Conservation (phyloP, 2,113 vertebrate genomes). For the Aspidoscelis tigris region DNA sequence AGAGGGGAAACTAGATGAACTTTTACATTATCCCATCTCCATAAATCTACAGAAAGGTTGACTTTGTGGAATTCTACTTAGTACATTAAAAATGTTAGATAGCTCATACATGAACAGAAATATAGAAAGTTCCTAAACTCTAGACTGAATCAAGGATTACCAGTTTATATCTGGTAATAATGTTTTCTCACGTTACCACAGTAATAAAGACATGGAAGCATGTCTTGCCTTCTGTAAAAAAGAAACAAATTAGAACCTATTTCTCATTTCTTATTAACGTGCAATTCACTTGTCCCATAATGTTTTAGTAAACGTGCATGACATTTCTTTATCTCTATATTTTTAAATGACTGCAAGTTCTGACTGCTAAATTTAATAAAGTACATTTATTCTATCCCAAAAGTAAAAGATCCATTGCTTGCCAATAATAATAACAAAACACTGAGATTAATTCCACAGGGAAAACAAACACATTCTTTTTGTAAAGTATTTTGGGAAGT, state of each 20-base stretch:
- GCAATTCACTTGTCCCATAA: neutral
- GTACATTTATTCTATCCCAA: constrained; percentile 18
- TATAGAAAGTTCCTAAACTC: neutral
- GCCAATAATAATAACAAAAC: constrained; percentile 1
- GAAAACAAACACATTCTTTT: neutral
- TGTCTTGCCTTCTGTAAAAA: neutral
- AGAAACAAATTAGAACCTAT: constrained; percentile 4
- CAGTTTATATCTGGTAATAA: neutral
- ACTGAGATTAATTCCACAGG: neutral
- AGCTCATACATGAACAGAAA: constrained; percentile 14
- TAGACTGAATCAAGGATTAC: neutral
- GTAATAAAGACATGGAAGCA: neutral
- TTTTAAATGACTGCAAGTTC: constrained; percentile 10
- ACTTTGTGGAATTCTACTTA: neutral
- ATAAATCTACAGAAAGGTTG: too few species aligned
- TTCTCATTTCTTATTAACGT: constrained; percentile 7
- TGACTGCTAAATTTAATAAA: constrained; percentile 2
- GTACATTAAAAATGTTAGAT: neutral
- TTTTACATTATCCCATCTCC: too few species aligned
- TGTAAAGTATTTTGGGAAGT: neutral
- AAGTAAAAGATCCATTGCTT: constrained; percentile 23
- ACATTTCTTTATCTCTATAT: constrained; percentile 27
- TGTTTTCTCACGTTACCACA: neutral
- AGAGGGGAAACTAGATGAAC: too few species aligned
- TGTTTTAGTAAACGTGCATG: constrained; percentile 11